Base-by-base conservation (phyloP, 2,888 invertebrate species). In the Sminthurinus aureus region DNA sequence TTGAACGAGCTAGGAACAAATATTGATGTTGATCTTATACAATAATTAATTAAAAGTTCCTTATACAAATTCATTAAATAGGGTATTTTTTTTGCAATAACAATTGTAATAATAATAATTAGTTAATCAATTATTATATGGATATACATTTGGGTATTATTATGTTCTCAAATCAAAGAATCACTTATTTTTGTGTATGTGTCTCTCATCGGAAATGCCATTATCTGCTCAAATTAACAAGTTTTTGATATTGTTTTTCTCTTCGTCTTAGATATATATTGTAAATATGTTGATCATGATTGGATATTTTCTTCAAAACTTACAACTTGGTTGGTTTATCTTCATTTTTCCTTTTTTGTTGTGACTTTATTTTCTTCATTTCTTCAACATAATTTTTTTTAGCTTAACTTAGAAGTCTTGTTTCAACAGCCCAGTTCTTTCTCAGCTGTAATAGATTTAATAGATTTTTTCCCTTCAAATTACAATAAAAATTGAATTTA, bases 381-480 rank as follows among this genome's bases (percentile, higher is more conserved):
- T 76, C 20, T 67, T 66, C 71, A 66, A 73, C 58, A 71, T 71
- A 50, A 18, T 38, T n/a, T 24, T 26, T 78, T 52, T 26, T 26
- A 3, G 64, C 24, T 58, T n/a, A 78, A 78, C 69, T 71, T 77
- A 78, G 78, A 78, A 83, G 77, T 71, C 83, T 83, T 83, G 69
- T 52, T 75, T 83, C 78, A 83, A 83, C 83, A 83, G 26, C 78
- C 67, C 69, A 83, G 52, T 78, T 83, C 83, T 83, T 83, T 78
- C 83, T 83, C 78, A 69, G 83, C 83, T 83, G 69, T 50, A 79
- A 82, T 64, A 82, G 52, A 77, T 51, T n/a, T n/a, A 26, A 78
- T 64, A 78, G 20, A 9, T 58, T 11, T 22, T 52, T 58, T 58
- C 58, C 58, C 58, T 58, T 58, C 58, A 58, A 58, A 58, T 58